Evolutionary conservation across 92 coral and sea anemone species (phyloP).

Genomic region (Porites cylindrica): DNA sequence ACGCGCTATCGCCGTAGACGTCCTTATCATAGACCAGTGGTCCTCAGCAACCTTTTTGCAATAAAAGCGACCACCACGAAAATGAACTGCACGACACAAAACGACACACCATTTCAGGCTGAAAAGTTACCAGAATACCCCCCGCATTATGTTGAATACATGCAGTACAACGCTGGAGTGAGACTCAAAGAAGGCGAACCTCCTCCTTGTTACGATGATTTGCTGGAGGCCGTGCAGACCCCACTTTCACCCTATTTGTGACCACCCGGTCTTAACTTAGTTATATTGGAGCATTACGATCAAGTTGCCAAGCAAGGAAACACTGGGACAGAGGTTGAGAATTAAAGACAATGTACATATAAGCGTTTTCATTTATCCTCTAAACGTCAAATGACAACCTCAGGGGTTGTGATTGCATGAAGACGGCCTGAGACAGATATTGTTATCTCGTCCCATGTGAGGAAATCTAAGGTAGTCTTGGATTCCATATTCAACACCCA

Average conservation of each 20-base stretch:
- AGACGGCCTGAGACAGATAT: too few species aligned
- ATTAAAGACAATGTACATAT: too few species aligned
- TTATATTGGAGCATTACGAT: background rate
- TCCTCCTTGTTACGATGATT: slow-evolving; percentile 20
- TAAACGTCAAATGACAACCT: too few species aligned
- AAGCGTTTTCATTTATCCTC: too few species aligned
- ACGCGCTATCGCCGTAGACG: slow-evolving; percentile 3
- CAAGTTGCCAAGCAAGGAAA: background rate
- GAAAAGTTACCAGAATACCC: slow-evolving; percentile 29
- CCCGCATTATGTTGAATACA: slow-evolving; percentile 31
- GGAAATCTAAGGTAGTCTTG: too few species aligned
- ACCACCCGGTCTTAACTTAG: background rate
- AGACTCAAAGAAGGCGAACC: slow-evolving; percentile 3
- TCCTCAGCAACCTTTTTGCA: background rate
- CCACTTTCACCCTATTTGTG: background rate
- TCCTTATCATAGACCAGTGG: background rate
- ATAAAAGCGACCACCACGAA: slow-evolving; percentile 1
- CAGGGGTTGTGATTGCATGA: too few species aligned
- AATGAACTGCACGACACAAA: slow-evolving; percentile 9
- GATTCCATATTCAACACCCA: too few species aligned
- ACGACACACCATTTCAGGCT: slow-evolving; percentile 2
- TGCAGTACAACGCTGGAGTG: slow-evolving; percentile 23
- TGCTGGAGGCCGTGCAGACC: background rate
- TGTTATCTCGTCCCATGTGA: too few species aligned
- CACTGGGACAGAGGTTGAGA: too few species aligned